phyloP scores from a whole-genome alignment of 2,888 invertebrate genomes.

The Julus scandinavius region DNA sequence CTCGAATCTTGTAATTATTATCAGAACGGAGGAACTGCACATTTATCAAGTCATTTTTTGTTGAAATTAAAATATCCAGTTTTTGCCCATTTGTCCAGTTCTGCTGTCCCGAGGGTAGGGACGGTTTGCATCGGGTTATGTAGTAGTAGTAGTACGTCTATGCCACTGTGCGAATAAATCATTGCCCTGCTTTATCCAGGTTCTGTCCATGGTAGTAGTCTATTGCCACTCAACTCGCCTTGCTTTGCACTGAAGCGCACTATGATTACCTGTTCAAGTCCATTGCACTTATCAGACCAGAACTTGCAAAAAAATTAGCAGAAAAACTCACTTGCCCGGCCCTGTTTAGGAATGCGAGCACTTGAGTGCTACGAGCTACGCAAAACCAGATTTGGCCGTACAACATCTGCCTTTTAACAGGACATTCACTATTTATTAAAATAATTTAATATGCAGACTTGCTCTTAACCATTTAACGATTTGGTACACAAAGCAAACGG shows the following conservation, averaged over 20 bases:
- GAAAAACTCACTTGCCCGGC: slow-evolving; percentile 31
- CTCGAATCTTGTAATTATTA: slow-evolving; percentile 15
- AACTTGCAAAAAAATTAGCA: not conserved
- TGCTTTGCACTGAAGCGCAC: slow-evolving; percentile 12
- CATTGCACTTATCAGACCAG: slow-evolving; percentile 43
- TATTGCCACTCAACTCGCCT: not conserved
- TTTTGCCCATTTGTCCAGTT: slow-evolving; percentile 30
- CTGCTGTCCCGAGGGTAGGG: not conserved
- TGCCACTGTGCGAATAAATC: slow-evolving; percentile 24
- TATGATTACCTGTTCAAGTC: slow-evolving; percentile 17
- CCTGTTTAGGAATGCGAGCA: slow-evolving; percentile 41
- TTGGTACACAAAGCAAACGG: not conserved
- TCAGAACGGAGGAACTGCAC: not conserved
- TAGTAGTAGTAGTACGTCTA: slow-evolving; percentile 1
- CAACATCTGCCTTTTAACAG: slow-evolving; percentile 26
- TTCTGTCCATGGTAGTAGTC: not conserved
- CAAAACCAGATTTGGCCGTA: slow-evolving; percentile 1
- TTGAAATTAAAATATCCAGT: slow-evolving; percentile 1
- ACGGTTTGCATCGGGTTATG: not conserved
- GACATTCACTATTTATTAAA: slow-evolving; percentile 46
- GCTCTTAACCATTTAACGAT: slow-evolving; percentile 13
- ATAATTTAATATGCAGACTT: not conserved
- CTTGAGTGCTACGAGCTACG: slow-evolving; percentile 22
- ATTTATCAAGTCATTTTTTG: not conserved
- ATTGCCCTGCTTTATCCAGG: not conserved